Evolutionary conservation across 2,797 vertebrate species (phyloP), one percentile per base, ranked within the genome.

Genomic region (Chelon labrosus): DNA sequence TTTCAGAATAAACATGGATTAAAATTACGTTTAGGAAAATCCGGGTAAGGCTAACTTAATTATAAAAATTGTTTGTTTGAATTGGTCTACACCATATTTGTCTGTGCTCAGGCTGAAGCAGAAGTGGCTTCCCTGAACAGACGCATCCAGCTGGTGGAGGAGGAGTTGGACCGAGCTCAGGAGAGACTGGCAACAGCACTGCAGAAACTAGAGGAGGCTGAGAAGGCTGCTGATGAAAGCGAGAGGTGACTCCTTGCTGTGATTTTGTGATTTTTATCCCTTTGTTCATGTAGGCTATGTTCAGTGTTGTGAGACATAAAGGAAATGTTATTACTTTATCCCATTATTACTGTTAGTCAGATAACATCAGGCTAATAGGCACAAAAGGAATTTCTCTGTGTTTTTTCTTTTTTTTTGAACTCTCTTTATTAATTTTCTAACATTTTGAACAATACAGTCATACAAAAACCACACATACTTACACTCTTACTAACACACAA

Each of bases 141-240:
- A 60, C 96, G 97, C 19, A 99, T 98, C 94, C 98, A 99, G 92
- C 95, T 99, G 66, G 97, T 99, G 9, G 98, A 99, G 90, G 97
- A 99, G 79, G 98, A 99, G 93, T 69, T 99, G 93, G 97, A 99
- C 90, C 92, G 97, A 7, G 97, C 97, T 73, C 98, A 99, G 93
- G 98, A 99, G 91, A 96, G 97, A 54, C 95, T 99, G 38, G 96
- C 97, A 25, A 99, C 98, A 0, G 96, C 97, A 19, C 91, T 98
- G 86, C 97, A 98, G 89, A 99, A 99, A 85, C 92, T 98, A 83
- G 98, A 99, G 84, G 97, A 99, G 84, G 98, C 97, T 0, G 97
- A 99, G 91, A 99, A 99, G 70, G 95, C 97, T 0, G 97, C 98
- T 0, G 97, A 99, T 74, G 97, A 99, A 89, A 98, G 97, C 0